A percentile compares a stretch with the other conserved stretches of the same genome.
These are phyloP conservation scores for Biston betularia DNA, from an alignment of 2,888 invertebrate genomes.

Conservation along the genomic window DNA sequence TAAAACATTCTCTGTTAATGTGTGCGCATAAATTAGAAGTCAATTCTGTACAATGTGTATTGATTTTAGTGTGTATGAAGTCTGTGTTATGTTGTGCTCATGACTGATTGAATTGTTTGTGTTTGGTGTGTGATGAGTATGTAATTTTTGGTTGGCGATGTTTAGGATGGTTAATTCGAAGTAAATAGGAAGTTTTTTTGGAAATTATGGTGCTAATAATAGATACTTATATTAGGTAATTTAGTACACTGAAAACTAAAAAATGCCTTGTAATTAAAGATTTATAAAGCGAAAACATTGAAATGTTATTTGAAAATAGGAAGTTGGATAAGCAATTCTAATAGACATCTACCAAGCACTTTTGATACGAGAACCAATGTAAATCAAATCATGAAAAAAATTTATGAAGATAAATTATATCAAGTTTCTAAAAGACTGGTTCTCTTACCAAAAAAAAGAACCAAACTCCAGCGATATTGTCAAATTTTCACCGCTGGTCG, in stretches of 20 bases:
- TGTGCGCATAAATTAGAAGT: constrained; percentile 65
- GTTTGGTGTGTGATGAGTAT: constrained; percentile 31
- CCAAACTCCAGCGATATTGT: constrained; percentile 69
- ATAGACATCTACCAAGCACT: constrained; percentile 69
- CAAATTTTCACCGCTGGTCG: constrained; percentile 70
- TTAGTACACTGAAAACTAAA: constrained; percentile 33
- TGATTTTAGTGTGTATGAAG: constrained; percentile 43
- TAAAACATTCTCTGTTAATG: constrained; percentile 81
- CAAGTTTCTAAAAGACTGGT: constrained; percentile 32
- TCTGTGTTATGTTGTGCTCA: constrained; percentile 39
- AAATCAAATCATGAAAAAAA: neutral
- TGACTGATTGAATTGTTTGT: constrained; percentile 36
- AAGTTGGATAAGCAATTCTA: constrained; percentile 74
- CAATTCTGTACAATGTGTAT: constrained; percentile 51
- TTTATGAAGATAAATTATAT: neutral
- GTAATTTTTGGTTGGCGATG: constrained; percentile 11
- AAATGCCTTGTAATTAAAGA: constrained; percentile 37
- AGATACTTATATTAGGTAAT: constrained; percentile 8
- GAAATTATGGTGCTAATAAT: constrained; percentile 22
- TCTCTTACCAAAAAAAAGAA: constrained; percentile 54
- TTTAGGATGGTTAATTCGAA: constrained; percentile 3
- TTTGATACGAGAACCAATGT: constrained; percentile 57
- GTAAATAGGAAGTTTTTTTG: constrained; percentile 16
- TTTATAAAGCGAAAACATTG: constrained; percentile 42
- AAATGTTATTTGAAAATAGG: constrained; percentile 49